Evolutionary conservation across 2,113 vertebrate genomes (phyloP), one percentile per base, ranked within the genome.

Genomic region (Mola mola): DNA sequence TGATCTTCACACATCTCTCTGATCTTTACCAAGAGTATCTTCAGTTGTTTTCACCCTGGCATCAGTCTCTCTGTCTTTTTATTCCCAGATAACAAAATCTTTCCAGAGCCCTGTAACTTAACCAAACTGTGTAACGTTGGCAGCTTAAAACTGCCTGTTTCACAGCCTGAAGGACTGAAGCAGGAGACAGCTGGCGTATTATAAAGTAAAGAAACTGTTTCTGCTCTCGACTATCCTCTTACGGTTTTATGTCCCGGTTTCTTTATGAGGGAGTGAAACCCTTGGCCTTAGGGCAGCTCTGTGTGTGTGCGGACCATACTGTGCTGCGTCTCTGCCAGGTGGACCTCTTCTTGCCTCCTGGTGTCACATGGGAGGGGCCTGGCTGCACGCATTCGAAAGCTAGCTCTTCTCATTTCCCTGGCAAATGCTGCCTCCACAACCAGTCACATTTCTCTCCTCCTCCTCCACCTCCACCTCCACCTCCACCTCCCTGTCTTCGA

Each of bases 341-440:
- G 84, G 80, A 83, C 75, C 63, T 82, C 80, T 79, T 81, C 75
- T 67, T 87, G 65, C 66, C 50, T 89, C 69, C 44, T 61, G 58
- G 73, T 84, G 85, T 87, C 85, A 85, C 25, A 49, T 81, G 90
- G 92, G 90, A 78, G 90, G 87, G 65, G 89, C 85, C 74, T 75
- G 26, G 63, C 38, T 57, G 53, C 47, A 52, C 28, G 73, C 56
- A 71, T 75, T 46, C 50, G 25, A 51, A 76, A 74, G 55, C 68
- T 31, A 75, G 74, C 72, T 84, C 79, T 49, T 78, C 87, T 90
- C 66, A 91, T 91, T 91, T 91, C 87, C 85, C 88, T 85, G 73
- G 78, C 88, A 91, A 91, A 91, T 91, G 66, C 48, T 86, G 79
- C 87, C 75, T 82, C 87, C 84, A 84, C 81, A 83, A 66, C 83